Evolutionary conservation across 2,113 vertebrate genomes (phyloP).

Genomic region (Riparia riparia): DNA sequence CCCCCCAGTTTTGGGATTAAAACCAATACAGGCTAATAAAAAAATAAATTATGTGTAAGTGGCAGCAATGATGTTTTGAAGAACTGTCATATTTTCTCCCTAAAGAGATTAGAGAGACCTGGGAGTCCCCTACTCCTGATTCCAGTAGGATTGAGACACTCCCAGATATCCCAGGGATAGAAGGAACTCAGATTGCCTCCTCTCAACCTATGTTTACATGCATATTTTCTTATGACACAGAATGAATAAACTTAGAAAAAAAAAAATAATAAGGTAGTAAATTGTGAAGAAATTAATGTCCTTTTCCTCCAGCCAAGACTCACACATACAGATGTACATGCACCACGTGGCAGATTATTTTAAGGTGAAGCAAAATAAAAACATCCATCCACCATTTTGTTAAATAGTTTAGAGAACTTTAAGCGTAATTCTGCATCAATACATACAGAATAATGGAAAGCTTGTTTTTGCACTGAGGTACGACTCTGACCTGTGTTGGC

Average conservation of each 20-base stretch:
- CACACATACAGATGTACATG: rapidly evolving
- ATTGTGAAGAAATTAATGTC: rapidly evolving
- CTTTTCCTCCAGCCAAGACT: background rate
- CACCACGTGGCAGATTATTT: background rate
- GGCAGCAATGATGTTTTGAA: background rate
- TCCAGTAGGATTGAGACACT: background rate
- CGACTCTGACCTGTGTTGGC: background rate
- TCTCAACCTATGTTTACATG: background rate
- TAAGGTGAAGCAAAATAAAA: background rate
- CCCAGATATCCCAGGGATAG: background rate
- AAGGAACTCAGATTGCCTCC: background rate
- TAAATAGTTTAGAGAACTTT: background rate
- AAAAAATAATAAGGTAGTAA: background rate
- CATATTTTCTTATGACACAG: background rate
- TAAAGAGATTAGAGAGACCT: background rate
- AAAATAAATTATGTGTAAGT: background rate
- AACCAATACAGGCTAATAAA: background rate
- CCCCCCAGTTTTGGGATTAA: background rate
- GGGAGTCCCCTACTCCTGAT: background rate
- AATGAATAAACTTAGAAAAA: background rate
- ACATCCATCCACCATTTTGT: background rate
- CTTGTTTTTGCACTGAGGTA: background rate
- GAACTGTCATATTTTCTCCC: background rate
- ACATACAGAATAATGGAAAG: background rate
- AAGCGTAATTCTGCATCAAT: background rate